Percentiles rank a stretch among this genome's conserved stretches.
Conservation (phyloP, 64 coral and sea anemone species). For the Stichodactyla helianthus region DNA sequence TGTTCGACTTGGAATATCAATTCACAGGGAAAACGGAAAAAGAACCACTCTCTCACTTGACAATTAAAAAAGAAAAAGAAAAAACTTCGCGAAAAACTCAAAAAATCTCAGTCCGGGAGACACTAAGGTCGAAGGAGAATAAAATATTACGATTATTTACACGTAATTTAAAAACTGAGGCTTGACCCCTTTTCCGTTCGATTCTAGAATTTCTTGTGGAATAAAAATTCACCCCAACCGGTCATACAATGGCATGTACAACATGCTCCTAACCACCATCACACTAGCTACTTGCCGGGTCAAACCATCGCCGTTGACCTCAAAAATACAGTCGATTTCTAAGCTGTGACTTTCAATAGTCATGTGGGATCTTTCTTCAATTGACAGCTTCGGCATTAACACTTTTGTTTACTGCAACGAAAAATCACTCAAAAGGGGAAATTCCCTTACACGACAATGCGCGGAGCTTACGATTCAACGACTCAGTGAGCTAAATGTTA, state of each 20-base stretch:
- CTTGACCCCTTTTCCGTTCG: background rate
- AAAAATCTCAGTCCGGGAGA: background rate
- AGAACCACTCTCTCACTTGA: background rate
- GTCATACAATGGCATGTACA: background rate
- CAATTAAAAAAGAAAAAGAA: too few relatives aligned
- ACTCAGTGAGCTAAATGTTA: background rate
- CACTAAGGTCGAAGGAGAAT: background rate
- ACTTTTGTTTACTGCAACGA: background rate
- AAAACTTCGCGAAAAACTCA: background rate
- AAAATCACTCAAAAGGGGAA: constrained; percentile 4
- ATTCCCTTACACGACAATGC: background rate
- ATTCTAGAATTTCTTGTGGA: background rate
- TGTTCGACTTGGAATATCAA: background rate
- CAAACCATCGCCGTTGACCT: background rate
- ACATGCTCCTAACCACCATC: background rate
- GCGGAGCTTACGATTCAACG: background rate
- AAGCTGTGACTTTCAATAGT: background rate
- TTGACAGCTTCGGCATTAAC: background rate
- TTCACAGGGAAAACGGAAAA: background rate
- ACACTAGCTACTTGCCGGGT: background rate
- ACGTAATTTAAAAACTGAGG: background rate
- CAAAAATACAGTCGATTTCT: background rate
- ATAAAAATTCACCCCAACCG: background rate
- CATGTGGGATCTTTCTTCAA: background rate
- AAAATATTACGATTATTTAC: background rate